phyloP scores from a whole-genome alignment of 2,797 vertebrate genomes.

The Lagodon rhomboides region DNA sequence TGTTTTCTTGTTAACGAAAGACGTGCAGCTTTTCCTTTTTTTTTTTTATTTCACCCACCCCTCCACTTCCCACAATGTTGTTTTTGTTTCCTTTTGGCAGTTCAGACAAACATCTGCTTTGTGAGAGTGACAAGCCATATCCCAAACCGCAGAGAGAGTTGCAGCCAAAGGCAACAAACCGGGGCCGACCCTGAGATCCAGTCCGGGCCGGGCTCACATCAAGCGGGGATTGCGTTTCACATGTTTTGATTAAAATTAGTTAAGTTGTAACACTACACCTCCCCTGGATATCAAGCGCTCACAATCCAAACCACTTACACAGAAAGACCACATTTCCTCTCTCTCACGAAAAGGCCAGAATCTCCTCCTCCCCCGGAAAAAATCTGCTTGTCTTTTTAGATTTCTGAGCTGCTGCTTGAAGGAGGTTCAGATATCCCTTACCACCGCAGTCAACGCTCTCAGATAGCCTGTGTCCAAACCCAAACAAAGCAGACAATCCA shows the following conservation, averaged over 20 bases:
- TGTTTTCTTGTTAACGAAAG: slow-evolving; percentile 86
- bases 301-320: slow-evolving; percentile 91
- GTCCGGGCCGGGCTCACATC: slow-evolving; percentile 97
- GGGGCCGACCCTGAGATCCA: slow-evolving; percentile 90
- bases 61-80: slow-evolving; percentile 92
- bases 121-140: slow-evolving; percentile 96
- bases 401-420: slow-evolving; percentile 70
- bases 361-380: slow-evolving; percentile 5
- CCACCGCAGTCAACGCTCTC: slow-evolving; percentile 68
- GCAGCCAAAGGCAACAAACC: slow-evolving; percentile 98
- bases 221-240: slow-evolving; percentile 95
- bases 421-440: slow-evolving; percentile 71
- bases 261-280: slow-evolving; percentile 98
- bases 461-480: slow-evolving; percentile 77
- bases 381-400: slow-evolving; percentile 71
- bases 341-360: slow-evolving; percentile 74
- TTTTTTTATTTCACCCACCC: slow-evolving; percentile 41
- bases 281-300: slow-evolving; percentile 93
- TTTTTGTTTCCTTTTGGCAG: slow-evolving; percentile 98
- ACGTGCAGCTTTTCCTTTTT: slow-evolving; percentile 76
- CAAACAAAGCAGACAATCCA: slow-evolving; percentile 80
- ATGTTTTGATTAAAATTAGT: slow-evolving; percentile 99
- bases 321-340: slow-evolving; percentile 81
- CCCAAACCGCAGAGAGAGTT: slow-evolving; percentile 93
- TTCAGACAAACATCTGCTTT: slow-evolving; percentile 99